A percentile compares a stretch with the other conserved stretches of the same genome.
Evolutionary conservation across 2,888 invertebrate genomes (phyloP).

Genomic region (Tiliacea aurago): DNA sequence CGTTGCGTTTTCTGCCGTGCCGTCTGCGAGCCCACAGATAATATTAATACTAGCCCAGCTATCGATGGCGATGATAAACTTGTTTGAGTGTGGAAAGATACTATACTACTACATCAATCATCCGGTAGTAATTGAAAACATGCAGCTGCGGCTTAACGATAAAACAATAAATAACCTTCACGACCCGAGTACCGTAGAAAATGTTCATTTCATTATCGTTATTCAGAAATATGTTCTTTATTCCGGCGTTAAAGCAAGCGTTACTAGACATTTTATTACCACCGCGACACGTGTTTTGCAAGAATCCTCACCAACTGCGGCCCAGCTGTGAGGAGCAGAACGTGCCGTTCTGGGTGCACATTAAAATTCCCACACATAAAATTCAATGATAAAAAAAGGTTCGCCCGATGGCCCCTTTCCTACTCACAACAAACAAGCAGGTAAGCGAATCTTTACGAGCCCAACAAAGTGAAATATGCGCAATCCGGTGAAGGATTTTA

Average conservation of each 20-base stretch:
- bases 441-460: constrained; percentile 89
- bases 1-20: constrained; percentile 80
- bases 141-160: constrained; percentile 78
- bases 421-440: constrained; percentile 89
- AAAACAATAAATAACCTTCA: constrained; percentile 76
- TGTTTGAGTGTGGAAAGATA: constrained; percentile 82
- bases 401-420: constrained; percentile 84
- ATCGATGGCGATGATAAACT: constrained; percentile 86
- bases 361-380: constrained; percentile 90
- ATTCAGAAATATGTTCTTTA: constrained; percentile 66
- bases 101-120: constrained; percentile 83
- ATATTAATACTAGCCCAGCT: constrained; percentile 84
- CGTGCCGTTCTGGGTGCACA: constrained; percentile 87
- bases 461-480: constrained; percentile 85
- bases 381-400: constrained; percentile 85
- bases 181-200: constrained; percentile 62
- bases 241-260: constrained; percentile 60
- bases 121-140: constrained; percentile 84
- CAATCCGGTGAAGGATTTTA: constrained; percentile 82
- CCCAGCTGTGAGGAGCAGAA: constrained; percentile 87
- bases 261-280: constrained; percentile 76
- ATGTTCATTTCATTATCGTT: constrained; percentile 67
- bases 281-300: constrained; percentile 85
- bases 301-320: constrained; percentile 83
- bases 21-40: constrained; percentile 78